Conservation (phyloP, 2,113 vertebrate species). For the Rattus rattus region DNA sequence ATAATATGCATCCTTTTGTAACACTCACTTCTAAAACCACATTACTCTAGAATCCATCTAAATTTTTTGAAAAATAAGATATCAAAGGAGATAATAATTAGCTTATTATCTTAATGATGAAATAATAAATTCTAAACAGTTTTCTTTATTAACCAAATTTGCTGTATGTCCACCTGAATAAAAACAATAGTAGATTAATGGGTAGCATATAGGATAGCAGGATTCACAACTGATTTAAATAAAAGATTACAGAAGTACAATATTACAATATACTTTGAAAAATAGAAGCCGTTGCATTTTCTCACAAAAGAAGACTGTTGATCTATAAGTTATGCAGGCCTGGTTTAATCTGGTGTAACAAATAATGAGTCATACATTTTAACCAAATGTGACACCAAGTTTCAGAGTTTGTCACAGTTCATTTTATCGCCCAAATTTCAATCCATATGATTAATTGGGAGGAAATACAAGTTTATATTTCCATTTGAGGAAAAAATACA, state of each 20-base stretch:
- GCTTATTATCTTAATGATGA: conserved; percentile 10
- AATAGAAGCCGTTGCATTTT: neutral
- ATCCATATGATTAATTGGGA: neutral
- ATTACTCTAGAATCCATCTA: neutral
- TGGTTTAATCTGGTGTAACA: neutral
- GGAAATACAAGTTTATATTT: neutral
- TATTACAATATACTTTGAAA: neutral
- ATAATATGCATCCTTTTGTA: neutral
- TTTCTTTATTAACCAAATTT: conserved; percentile 28
- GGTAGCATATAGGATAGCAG: neutral
- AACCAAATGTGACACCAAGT: neutral
- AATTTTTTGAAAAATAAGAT: neutral
- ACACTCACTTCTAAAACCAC: neutral
- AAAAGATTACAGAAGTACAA: neutral
- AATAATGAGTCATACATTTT: neutral
- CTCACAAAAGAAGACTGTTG: neutral
- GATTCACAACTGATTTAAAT: neutral
- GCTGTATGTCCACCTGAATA: neutral
- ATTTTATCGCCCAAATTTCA: neutral
- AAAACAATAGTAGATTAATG: neutral
- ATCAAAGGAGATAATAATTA: conserved; percentile 21
- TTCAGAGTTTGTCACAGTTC: neutral
- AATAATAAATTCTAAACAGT: neutral
- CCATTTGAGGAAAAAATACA: neutral
- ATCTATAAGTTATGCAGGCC: neutral